Evolutionary conservation across 1,140 invertebrate genomes (phyloP).

Genomic region (Telenomus remus): DNA sequence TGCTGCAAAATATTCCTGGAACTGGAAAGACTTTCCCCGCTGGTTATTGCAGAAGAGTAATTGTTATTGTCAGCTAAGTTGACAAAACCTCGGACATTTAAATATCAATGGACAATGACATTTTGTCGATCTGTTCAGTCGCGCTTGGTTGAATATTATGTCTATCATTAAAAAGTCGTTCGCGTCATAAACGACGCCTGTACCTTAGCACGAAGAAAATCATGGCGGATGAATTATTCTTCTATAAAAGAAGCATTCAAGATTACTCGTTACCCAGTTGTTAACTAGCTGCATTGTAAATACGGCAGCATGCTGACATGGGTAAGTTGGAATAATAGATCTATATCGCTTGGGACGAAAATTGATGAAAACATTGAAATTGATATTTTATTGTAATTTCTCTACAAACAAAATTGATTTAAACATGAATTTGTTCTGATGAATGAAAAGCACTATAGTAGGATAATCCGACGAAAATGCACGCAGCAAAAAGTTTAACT

Average conservation of each 20-base stretch:
- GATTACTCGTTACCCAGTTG: constrained; percentile 64
- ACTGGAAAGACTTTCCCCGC: constrained; percentile 37
- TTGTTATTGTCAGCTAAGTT: constrained; percentile 31
- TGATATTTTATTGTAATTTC: too few species aligned
- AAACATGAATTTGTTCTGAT: too few species aligned
- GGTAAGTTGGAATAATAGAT: constrained; percentile 62
- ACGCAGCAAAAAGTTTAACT: too few species aligned
- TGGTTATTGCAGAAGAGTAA: constrained; percentile 28
- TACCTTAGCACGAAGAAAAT: constrained; percentile 69
- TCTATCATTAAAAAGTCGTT: constrained; percentile 70
- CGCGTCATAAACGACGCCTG: constrained; percentile 67
- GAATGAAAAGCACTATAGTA: too few species aligned
- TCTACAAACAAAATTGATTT: too few species aligned
- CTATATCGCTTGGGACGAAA: not conserved
- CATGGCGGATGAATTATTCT: constrained; percentile 47
- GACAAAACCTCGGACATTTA: constrained; percentile 30
- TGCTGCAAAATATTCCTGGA: constrained; percentile 28
- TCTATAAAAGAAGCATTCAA: constrained; percentile 68
- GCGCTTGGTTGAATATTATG: constrained; percentile 66
- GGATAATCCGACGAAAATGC: too few species aligned
- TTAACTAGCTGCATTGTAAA: constrained; percentile 58
- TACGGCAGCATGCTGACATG: constrained; percentile 64
- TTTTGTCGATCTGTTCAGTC: constrained; percentile 33
- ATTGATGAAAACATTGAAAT: too few species aligned
- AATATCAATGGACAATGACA: constrained; percentile 34